Evolutionary conservation across 1,140 invertebrate species (phyloP), one percentile per base, ranked within the genome.

Genomic region (Brachionus koreanus): DNA sequence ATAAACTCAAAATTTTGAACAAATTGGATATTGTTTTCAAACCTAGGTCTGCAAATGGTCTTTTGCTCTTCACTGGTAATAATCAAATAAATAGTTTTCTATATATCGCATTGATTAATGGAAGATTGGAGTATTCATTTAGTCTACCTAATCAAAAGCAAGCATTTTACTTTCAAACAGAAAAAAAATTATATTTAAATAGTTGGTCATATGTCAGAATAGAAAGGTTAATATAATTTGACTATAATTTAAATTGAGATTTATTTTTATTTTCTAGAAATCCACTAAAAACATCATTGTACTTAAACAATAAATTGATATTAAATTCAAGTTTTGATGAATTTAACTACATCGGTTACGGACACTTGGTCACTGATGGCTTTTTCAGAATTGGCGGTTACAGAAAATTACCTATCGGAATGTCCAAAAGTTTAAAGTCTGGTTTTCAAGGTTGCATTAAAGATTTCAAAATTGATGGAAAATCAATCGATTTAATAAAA

Each of bases 81-180:
- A 43, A 25, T 46, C 39, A 46, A 29, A 12, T 46, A 0, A 39
- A 74, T 19, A 74, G 69, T 46, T 74, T 25, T 74, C 16, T 74
- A 10, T 74, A 74, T 46, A 2, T 74, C 10, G 69, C 39, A 13
- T 23, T 74, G 13, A 23, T 29, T 25, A 46, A 74, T 16, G 69
- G 42, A 25, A 46, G 25, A 74, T 46, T 74, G 10, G 69, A 43
- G 13, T 74, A 25, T 39, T 74, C 69, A 46, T 74, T 74, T 46
- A 74, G 69, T 46, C 43, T 74, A 25, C 69, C 69, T 49, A 25
- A 74, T 13, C 69, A 74, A 43, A 74, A 74, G 25, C 69, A 74
- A 23, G 23, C 69, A 25, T 74, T 74, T 46, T 46, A 42, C 5
- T 35, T 74, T 46, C 39, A 1, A n/a, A 43, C 69, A 6, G 43